Evolutionary conservation across 37 sponge, comb jelly and placozoan species (phyloP), one percentile per base, ranked within the genome.

Genomic region (Halichondria panicea): DNA sequence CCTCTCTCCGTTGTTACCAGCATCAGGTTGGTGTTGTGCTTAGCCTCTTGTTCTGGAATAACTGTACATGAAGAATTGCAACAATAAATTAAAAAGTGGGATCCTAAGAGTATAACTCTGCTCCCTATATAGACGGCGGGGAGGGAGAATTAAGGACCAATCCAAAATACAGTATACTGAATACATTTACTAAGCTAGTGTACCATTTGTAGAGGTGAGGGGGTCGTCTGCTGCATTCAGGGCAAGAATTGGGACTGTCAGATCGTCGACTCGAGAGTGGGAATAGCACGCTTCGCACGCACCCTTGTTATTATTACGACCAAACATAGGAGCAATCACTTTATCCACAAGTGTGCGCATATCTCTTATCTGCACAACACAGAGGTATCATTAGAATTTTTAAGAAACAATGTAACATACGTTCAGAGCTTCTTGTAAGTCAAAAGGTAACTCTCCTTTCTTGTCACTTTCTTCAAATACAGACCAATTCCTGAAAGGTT

Each of bases 191-290:
- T n/a, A n/a, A n/a, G n/a, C n/a, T n/a, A n/a, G n/a, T n/a, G n/a
- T n/a, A 89, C 90, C 76, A 38, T 69, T 45, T 19, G 34, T 27
- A 61, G 90, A 88, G 31, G 81, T 84, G 72, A 82, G 84, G 6
- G 87, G 72, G 28, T 89, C 90, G 64, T 89, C 90, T 3, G 45
- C 63, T 21, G 90, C 52, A 50, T 74, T 89, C 59, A 89, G 37
- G 13, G 75, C 80, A 22, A 89, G 12, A 6, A 89, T 35, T 1
- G 90, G 90, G 7, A 83, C 60, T 18, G 64, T 57, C 42, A 89
- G 31, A 28, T 69, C 64, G 4, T 43, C 56, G 19, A 80, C 55
- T 44, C 62, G 79, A 25, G 19, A 11, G 48, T 71, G 71, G 1
- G 90, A 69, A 35, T 76, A 76, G 36, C 72, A 72, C 12, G 63